Conservation (phyloP, 2,797 vertebrate species). For the Falco naumanni region DNA sequence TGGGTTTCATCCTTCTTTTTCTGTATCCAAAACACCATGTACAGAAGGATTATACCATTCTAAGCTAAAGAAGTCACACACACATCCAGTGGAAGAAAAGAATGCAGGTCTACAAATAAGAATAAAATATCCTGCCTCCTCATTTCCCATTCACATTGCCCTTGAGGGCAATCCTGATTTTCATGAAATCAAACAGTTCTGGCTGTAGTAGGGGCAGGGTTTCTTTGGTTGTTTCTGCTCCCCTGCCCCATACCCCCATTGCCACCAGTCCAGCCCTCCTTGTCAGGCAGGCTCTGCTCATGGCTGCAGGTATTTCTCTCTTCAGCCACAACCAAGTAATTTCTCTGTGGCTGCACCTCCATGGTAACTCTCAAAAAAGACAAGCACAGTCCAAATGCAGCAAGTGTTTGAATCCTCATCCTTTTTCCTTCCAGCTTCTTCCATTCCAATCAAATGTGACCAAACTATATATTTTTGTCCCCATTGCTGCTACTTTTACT, state of each 20-base stretch:
- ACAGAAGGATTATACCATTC: background rate
- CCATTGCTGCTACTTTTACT: background rate
- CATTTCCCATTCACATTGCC: background rate
- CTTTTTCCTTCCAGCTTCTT: background rate
- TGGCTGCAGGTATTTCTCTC: background rate
- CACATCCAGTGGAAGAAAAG: background rate
- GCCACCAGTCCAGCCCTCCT: background rate
- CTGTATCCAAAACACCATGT: constrained; percentile 25
- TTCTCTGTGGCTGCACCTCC: background rate
- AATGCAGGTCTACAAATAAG: background rate
- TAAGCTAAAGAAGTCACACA: background rate
- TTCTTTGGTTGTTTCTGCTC: constrained; percentile 17
- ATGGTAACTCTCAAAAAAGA: background rate
- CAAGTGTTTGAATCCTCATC: background rate
- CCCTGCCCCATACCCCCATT: background rate
- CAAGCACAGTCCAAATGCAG: background rate
- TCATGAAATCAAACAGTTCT: background rate
- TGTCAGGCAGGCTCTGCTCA: background rate
- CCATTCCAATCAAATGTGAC: background rate
- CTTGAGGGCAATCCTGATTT: background rate
- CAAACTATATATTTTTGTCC: background rate
- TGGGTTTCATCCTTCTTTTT: constrained; percentile 27
- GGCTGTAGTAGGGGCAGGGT: background rate
- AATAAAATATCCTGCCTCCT: constrained; percentile 23
- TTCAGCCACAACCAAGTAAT: constrained; percentile 21